A percentile compares a stretch with the other conserved stretches of the same genome.
These are phyloP conservation scores for Caenorhabditis sp. DNA, from an alignment of 2,888 invertebrate species.

Conservation along the genomic window DNA sequence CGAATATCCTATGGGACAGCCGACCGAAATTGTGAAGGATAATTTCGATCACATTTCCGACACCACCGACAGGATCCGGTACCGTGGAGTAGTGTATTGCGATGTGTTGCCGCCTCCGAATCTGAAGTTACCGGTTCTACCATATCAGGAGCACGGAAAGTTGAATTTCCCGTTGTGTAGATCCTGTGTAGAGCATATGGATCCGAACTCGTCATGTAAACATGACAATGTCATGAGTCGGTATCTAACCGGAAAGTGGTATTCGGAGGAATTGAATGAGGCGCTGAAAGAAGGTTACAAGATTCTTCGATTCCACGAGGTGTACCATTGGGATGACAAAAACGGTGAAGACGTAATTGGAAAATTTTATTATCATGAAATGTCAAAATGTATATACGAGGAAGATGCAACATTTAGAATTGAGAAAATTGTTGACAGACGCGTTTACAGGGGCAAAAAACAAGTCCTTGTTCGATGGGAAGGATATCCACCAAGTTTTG, in stretches of 20 bases:
- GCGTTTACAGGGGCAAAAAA: too few species aligned
- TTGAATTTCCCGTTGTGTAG: not conserved
- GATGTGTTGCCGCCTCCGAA: not conserved
- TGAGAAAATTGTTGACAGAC: too few species aligned
- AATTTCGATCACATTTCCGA: not conserved
- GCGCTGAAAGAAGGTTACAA: constrained; percentile 4
- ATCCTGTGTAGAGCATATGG: not conserved
- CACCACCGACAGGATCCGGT: too few species aligned
- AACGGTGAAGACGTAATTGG: constrained; percentile 7
- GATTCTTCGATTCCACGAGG: constrained; percentile 10
- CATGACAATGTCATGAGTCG: not conserved
- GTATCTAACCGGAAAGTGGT: not conserved
- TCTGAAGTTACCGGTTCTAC: not conserved
- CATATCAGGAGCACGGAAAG: not conserved
- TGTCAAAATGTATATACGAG: constrained; percentile 2
- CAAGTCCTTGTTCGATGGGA: too few species aligned
- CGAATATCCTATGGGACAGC: not conserved
- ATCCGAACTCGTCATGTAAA: not conserved
- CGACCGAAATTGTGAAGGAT: not conserved
- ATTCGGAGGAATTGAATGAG: constrained; percentile 3
- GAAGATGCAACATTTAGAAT: constrained; percentile 5
- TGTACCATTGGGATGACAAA: constrained; percentile 3
- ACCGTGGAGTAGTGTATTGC: not conserved
- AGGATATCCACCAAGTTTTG: too few species aligned
- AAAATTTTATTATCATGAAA: constrained; percentile 3